Base-by-base conservation (phyloP, 2,797 vertebrate genomes). In the Chanos chanos region DNA sequence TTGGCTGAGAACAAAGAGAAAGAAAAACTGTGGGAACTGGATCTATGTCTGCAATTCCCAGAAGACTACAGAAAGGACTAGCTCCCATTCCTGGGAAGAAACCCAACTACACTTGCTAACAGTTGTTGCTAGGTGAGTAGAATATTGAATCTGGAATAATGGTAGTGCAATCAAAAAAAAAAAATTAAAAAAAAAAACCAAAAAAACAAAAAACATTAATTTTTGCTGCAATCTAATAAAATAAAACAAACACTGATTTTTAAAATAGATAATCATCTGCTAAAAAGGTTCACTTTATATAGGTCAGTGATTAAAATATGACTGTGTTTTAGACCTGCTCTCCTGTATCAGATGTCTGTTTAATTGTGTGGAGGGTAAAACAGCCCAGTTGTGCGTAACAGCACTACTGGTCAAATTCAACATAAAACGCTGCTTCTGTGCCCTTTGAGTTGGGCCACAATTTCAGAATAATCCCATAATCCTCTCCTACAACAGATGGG, bases 1-100 rank as follows among this genome's bases (percentile, higher is more conserved):
- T 53, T 85, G 89, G 89, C 81, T 86, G 72, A 30, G 21, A 61
- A 19, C 31, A 33, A 41, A 71, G 59, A 40, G 36, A 45, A 59
- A 61, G n/a, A 19, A 9, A 18, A 13, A 19, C 19, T 1, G 30
- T 40, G 27, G 55, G 58, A 61, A 53, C 12, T 47, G 45, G 60
- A 64, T 53, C 28, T 13, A 36, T 36, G 10, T 55, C 33, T 62
- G 58, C 55, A 37, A 69, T 53, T 36, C 56, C 12, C 39, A 7
- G 28, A 40, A 28, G 12, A 41, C 44, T n/a, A 44, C 75, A 78
- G 33, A 28, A 41, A 40, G 13, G 13, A 27, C 15, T 16, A 4
- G 1, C 47, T 21, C 8, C 12, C 25, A 52, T 13, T 16, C n/a
- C 19, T 37, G 18, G 8, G 19, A 24, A 24, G 47, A 30, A 44